These are phyloP conservation scores for Sinelater perroti DNA, from an alignment of 2,888 invertebrate genomes.

Conservation along the genomic window DNA sequence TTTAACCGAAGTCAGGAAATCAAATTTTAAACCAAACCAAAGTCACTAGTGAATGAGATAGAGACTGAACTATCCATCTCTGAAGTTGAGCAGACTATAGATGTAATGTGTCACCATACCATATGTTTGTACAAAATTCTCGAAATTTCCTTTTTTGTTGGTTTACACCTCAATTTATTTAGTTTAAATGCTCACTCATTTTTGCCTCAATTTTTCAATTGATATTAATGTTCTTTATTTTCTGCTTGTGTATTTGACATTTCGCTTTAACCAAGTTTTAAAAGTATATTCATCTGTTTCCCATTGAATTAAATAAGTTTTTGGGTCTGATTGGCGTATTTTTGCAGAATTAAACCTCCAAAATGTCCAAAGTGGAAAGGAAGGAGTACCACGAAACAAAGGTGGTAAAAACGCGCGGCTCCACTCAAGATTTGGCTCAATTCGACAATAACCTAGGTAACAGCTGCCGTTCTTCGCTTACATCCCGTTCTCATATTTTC, in stretches of 20 bases:
- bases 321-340: background rate
- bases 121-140: background rate
- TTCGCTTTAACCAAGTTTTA: too few species aligned
- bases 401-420: constrained; percentile 53
- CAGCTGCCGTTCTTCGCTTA: background rate
- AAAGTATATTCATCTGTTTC: too few species aligned
- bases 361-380: constrained; percentile 58
- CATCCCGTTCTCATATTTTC: constrained; percentile 4
- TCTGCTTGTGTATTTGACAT: too few species aligned
- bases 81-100: too few species aligned
- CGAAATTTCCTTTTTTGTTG: background rate
- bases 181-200: too few species aligned
- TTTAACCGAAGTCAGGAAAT: too few species aligned
- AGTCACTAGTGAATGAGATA: too few species aligned
- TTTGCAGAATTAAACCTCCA: constrained; percentile 30
- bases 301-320: too few species aligned
- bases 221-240: background rate
- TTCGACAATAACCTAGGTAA: constrained; percentile 60
- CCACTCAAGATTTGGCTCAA: constrained; percentile 55
- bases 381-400: constrained; percentile 59
- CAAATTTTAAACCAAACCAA: too few species aligned
- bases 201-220: background rate
- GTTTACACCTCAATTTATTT: too few species aligned
- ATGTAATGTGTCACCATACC: background rate
- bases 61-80: too few species aligned